phyloP scores from a whole-genome alignment of 1,140 invertebrate species.

The Conus betulinus region DNA sequence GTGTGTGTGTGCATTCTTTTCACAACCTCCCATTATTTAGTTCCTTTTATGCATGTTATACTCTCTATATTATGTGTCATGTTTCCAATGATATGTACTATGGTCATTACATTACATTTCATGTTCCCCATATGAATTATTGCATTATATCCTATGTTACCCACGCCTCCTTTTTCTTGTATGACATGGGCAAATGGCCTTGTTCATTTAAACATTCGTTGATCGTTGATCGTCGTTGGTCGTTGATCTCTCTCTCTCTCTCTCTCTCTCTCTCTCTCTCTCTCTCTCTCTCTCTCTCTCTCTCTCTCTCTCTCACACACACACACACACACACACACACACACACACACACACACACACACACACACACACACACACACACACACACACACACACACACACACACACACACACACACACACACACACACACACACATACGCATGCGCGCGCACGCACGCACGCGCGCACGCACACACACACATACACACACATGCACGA shows the following conservation, averaged over 20 bases:
- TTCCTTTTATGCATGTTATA: no score
- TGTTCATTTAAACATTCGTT: neutral
- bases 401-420: slow-evolving; percentile 7
- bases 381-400: neutral
- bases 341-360: neutral
- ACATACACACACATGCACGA: neutral
- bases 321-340: neutral
- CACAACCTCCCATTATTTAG: neutral
- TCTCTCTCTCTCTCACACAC: neutral
- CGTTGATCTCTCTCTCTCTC: no score
- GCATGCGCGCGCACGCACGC: neutral
- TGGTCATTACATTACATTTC: no score
- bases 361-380: neutral
- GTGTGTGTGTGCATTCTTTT: neutral
- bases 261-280: neutral
- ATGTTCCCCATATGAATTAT: no score
- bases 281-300: neutral
- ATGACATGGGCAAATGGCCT: no score
- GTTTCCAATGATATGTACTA: no score
- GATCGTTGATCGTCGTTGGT: neutral
- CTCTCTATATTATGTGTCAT: no score
- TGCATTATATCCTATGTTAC: no score
- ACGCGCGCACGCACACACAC: neutral
- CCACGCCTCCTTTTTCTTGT: no score
- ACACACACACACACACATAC: neutral